Evolutionary conservation across 1,140 invertebrate species (phyloP), one percentile per base, ranked within the genome.

Genomic region (Trichonephila inaurata): DNA sequence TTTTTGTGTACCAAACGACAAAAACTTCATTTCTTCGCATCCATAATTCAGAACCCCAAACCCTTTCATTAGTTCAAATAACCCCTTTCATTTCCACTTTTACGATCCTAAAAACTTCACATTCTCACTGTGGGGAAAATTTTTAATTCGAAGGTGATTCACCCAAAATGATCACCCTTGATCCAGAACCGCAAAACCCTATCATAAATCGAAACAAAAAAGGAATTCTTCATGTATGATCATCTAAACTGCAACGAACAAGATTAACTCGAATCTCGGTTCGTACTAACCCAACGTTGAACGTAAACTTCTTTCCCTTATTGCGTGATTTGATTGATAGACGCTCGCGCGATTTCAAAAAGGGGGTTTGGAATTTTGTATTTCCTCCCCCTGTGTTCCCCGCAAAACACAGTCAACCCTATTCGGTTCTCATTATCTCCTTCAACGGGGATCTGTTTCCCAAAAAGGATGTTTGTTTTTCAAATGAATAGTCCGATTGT

Each of bases 331-430:
- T 28, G 69, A 77, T 40, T 77, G 69, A 77, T 77, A 24, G 28
- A 77, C 40, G 28, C 28, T 0, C 69, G 69, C 28, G 16, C 24
- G 69, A 77, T 77, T 77, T 40, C 24, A 16, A 33, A 77, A 28
- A 77, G 69, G 69, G 69, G 28, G 69, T 33, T 77, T 28, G 69
- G 69, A 77, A 77, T 77, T 77, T 77, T 77, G 69, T 28, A 77
- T 28, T 33, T 18, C 14, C 28, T 28, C 8, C 28, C n/a, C 28
- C 0, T 24, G 69, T 33, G 69, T 77, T 77, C 16, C 24, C 28
- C 69, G 7, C 69, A 33, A 12, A 28, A 33, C 28, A 0, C 14
- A 40, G 16, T 77, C 69, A 77, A 77, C 69, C 33, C 24, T 33
- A 77, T 77, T 77, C 24, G 69, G 69, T 40, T 28, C 69, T 77